phyloP scores from a whole-genome alignment of 2,888 invertebrate genomes.

The Lasioglossum leucozonium region DNA sequence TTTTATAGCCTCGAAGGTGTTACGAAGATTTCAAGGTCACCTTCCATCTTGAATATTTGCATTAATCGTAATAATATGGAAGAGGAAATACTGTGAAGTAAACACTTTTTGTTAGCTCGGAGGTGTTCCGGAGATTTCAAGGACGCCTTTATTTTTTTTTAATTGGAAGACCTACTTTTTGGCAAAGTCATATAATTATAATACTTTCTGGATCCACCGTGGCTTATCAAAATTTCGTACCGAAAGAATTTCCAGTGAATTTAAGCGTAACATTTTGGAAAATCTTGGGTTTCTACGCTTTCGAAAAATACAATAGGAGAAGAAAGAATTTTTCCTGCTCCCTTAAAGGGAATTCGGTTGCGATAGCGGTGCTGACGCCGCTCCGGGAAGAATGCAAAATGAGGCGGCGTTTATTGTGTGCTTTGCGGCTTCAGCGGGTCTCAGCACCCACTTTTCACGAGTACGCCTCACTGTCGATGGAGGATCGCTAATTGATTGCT shows the following conservation, averaged over 20 bases:
- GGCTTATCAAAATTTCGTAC: too few relatives aligned
- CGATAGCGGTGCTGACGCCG: background rate
- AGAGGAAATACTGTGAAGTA: too few relatives aligned
- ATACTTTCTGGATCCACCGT: too few relatives aligned
- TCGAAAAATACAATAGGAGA: background rate
- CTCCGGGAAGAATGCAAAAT: slow-evolving; percentile 4
- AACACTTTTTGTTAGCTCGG: too few relatives aligned
- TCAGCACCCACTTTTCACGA: background rate
- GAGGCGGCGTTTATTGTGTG: slow-evolving; percentile 7
- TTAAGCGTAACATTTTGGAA: background rate
- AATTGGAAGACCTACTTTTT: too few relatives aligned
- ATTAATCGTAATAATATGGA: too few relatives aligned
- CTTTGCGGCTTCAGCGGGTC: background rate
- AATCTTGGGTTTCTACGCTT: background rate
- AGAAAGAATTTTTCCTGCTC: background rate
- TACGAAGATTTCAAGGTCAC: too few relatives aligned
- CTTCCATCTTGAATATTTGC: too few relatives aligned
- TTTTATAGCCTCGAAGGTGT: too few relatives aligned
- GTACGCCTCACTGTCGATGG: background rate
- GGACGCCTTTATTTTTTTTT: too few relatives aligned
- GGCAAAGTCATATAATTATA: too few relatives aligned
- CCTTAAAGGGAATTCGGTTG: background rate
- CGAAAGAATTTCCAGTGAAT: background rate
- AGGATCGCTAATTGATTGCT: slow-evolving; percentile 23
- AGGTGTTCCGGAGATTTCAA: too few relatives aligned